Conservation (phyloP, 2,888 invertebrate species). For the Pterostichus madidus region DNA sequence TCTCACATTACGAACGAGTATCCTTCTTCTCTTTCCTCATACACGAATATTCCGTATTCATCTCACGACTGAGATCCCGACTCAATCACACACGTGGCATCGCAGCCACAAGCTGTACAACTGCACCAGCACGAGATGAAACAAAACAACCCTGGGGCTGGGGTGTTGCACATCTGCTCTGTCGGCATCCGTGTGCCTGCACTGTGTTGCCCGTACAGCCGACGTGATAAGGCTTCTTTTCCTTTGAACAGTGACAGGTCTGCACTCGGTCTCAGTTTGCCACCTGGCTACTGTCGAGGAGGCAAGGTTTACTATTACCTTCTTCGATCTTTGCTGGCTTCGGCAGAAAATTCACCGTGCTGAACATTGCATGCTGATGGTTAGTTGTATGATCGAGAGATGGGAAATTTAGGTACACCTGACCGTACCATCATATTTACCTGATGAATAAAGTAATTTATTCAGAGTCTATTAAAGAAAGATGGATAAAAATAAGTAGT, state of each 20-base stretch:
- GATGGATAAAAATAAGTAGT: no score
- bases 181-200: not conserved
- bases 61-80: no score
- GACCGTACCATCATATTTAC: no score
- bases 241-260: not conserved
- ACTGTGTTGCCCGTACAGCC: not conserved
- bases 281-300: conserved; percentile 23
- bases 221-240: not conserved
- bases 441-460: no score
- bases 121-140: conserved; percentile 29
- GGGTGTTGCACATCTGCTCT: conserved; percentile 58
- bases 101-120: not conserved
- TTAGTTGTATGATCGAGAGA: not conserved
- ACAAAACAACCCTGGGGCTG: conserved; percentile 50
- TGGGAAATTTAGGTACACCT: no score
- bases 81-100: not conserved
- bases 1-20: no score
- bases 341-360: not conserved
- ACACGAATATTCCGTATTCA: not conserved
- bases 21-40: no score
- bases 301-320: conserved; percentile 8
- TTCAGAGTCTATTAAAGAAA: no score
- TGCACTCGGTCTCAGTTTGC: conserved; percentile 11
- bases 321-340: conserved; percentile 1
- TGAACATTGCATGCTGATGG: not conserved